These are phyloP conservation scores for Pseudotriccus pelzelni DNA, from an alignment of 2,797 vertebrate species.

Conservation along the genomic window DNA sequence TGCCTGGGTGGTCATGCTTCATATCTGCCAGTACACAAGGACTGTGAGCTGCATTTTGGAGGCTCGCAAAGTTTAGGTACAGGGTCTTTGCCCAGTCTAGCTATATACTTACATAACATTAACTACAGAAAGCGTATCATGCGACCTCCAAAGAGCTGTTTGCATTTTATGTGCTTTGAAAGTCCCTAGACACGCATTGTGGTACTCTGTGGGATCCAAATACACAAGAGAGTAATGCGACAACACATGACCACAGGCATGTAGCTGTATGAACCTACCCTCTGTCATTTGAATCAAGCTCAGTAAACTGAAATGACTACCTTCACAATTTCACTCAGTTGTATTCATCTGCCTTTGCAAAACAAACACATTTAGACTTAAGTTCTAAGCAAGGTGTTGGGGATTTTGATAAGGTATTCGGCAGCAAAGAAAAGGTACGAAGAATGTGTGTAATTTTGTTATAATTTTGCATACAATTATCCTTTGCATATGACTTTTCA, in stretches of 20 bases:
- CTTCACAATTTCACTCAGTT: background rate
- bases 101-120: background rate
- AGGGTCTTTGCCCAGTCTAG: background rate
- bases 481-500: background rate
- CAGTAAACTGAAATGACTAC: background rate
- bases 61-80: background rate
- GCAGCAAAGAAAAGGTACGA: background rate
- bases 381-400: background rate
- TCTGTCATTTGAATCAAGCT: background rate
- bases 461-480: background rate
- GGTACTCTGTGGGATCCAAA: background rate
- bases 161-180: background rate
- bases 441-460: background rate
- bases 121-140: background rate
- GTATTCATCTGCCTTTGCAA: background rate
- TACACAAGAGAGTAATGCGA: background rate
- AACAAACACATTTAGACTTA: background rate
- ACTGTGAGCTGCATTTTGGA: background rate
- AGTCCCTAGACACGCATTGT: background rate
- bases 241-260: background rate
- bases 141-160: background rate
- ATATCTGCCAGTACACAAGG: background rate
- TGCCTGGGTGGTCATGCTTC: conserved; percentile 17
- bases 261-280: background rate
- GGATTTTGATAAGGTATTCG: background rate